Evolutionary conservation across 2,888 invertebrate genomes (phyloP), one percentile per base, ranked within the genome.

Genomic region (Anorthoa munda): DNA sequence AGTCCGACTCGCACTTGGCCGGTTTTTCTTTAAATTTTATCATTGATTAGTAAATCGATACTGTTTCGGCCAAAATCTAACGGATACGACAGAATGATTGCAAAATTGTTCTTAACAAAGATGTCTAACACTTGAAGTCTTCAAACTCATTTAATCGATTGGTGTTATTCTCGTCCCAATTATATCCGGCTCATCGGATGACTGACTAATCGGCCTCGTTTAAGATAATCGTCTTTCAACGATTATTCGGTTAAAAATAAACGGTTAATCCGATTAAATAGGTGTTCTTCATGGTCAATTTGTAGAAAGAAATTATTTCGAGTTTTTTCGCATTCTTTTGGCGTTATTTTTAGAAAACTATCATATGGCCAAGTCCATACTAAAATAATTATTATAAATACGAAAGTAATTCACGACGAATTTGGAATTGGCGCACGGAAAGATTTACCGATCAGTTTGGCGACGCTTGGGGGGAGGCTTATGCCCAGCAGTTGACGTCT

Each of bases 221-320:
- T 23, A 50, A 68, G 61, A 69, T 80, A 77, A 73, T 77, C 65
- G 80, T 55, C 55, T 65, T 66, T 17, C 46, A 31, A 12, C 69
- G 26, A 81, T 78, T 81, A 81, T 70, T 75, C 81, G 78, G 81
- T 76, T 79, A 77, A 70, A 77, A 77, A 78, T 67, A 81, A 78
- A 58, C 78, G 61, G 59, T 53, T 71, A 75, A 71, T 77, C 59
- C 73, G 11, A 18, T 72, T 56, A 61, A 7, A 53, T 26, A 26
- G 11, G 50, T 61, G 68, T 74, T 26, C 31, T 74, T 66, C 64
- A 67, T 51, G 73, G 78, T 45, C 18, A 60, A 67, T 78, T 73
- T 18, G 53, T 46, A 4, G 26, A 26, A 55, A 73, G 58, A 21
- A 23, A 51, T 60, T 39, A 13, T 26, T 15, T 46, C 56, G 51